Evolutionary conservation across 2,888 invertebrate genomes (phyloP).

Genomic region (Cinara cedri): DNA sequence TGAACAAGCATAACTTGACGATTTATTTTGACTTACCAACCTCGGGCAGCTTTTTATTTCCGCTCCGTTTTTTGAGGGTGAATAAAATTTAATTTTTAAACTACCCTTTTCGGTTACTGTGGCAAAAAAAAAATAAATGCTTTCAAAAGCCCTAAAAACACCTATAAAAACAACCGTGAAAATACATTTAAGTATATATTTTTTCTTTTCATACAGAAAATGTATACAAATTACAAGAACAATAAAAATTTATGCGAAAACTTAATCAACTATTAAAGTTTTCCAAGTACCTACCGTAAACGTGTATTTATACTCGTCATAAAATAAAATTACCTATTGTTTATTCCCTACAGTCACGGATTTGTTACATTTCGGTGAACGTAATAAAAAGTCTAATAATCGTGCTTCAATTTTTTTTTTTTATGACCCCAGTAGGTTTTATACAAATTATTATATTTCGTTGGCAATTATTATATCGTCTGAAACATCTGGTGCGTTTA

Average conservation of each 20-base stretch:
- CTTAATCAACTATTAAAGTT: slow-evolving; percentile 39
- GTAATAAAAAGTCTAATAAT: background rate
- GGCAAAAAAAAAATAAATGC: slow-evolving; percentile 32
- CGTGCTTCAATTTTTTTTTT: background rate
- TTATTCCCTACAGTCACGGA: background rate
- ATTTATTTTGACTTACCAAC: slow-evolving; percentile 54
- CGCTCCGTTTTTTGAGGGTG: slow-evolving; percentile 45
- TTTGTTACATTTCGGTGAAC: background rate
- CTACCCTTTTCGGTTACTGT: slow-evolving; percentile 29
- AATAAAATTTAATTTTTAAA: slow-evolving; percentile 57
- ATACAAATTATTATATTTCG: background rate
- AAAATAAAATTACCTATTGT: slow-evolving; percentile 29
- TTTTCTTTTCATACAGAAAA: slow-evolving; percentile 15
- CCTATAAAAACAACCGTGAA: slow-evolving; percentile 27
- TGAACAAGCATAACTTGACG: slow-evolving; percentile 48
- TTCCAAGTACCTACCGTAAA: slow-evolving; percentile 11
- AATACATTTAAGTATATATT: background rate
- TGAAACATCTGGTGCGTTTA: too few species aligned
- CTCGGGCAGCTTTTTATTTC: slow-evolving; percentile 52
- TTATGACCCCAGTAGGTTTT: too few species aligned
- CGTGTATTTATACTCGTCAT: background rate
- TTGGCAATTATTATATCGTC: too few species aligned
- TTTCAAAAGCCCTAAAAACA: slow-evolving; percentile 30
- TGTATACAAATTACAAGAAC: slow-evolving; percentile 25
- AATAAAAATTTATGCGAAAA: slow-evolving; percentile 44